Base-by-base conservation (phyloP, 2,888 invertebrate species). In the Euzophera pinguis region DNA sequence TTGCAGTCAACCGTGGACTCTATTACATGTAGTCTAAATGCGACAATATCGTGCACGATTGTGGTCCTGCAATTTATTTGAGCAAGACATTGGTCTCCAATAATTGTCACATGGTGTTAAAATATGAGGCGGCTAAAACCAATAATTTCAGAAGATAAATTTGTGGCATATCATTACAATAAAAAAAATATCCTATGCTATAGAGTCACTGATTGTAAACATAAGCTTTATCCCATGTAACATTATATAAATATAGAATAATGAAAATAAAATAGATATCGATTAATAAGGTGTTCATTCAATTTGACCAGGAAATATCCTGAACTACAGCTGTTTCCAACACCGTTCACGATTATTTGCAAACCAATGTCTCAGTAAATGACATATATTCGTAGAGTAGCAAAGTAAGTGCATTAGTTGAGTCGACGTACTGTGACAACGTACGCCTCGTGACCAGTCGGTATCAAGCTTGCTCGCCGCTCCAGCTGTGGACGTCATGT, bases 401-500 rank as follows among this genome's bases (percentile, higher is more conserved):
- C 52, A 35, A 50, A 62, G 56, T 64, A 67, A 71, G 61, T 69
- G 65, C 67, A 75, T 79, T 83, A 83, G 78, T 83, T 67, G 78
- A 69, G 71, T 78, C 62, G 69, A 90, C 89, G 78, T 90, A 90
- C 89, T 82, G 86, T 90, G 71, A 77, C 77, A 68, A 89, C 74
- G 76, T 75, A 84, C 65, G 80, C 81, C 78, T 87, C 89, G 75
- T 77, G 75, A 62, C 84, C 86, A 67, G 77, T 78, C 61, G 82
- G 75, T 59, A 78, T 72, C 64, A 73, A 69, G 75, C 82, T 81
- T 62, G 74, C 67, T 60, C 78, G 80, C 64, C 73, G 80, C 83
- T 86, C 85, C 83, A 69, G 81, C 85, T 87, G 87, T 75, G 78
- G 67, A 83, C 22, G 22, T 22, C 22, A 22, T 70, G 67, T 61